Conservation (phyloP, 1,140 invertebrate species). For the Apis laboriosa region DNA sequence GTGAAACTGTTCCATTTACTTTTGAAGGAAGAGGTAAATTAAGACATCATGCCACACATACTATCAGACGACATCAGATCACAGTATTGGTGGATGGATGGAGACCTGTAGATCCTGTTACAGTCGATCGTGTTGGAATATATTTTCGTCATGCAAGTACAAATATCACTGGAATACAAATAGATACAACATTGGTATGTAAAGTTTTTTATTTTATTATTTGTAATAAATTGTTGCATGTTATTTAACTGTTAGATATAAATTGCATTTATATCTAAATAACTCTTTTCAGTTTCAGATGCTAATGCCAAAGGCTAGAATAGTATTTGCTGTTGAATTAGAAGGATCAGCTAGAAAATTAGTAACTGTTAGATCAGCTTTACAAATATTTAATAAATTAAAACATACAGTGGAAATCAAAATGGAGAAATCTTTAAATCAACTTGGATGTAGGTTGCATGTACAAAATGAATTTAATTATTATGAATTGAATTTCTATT, state of each 20-base stretch:
- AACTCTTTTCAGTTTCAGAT: constrained; percentile 59
- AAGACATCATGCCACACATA: constrained; percentile 90
- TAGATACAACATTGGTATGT: constrained; percentile 28
- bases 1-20: constrained; percentile 89
- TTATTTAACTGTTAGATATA: background rate
- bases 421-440: constrained; percentile 82
- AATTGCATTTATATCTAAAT: background rate
- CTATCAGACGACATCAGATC: constrained; percentile 91
- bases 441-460: constrained; percentile 74
- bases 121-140: constrained; percentile 96
- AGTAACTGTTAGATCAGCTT: constrained; percentile 96
- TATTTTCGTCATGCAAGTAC: constrained; percentile 92
- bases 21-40: constrained; percentile 91
- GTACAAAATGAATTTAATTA: background rate
- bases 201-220: constrained; percentile 3
- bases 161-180: constrained; percentile 74
- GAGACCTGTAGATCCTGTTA: constrained; percentile 92
- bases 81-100: constrained; percentile 94
- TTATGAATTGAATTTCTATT: background rate
- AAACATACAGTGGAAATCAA: constrained; percentile 87
- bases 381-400: constrained; percentile 90
- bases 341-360: constrained; percentile 96
- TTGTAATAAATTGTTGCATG: background rate
- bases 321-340: constrained; percentile 93
- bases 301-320: constrained; percentile 82